Conservation (phyloP, 2,113 vertebrate genomes). For the Andinoacara biseriatus region DNA sequence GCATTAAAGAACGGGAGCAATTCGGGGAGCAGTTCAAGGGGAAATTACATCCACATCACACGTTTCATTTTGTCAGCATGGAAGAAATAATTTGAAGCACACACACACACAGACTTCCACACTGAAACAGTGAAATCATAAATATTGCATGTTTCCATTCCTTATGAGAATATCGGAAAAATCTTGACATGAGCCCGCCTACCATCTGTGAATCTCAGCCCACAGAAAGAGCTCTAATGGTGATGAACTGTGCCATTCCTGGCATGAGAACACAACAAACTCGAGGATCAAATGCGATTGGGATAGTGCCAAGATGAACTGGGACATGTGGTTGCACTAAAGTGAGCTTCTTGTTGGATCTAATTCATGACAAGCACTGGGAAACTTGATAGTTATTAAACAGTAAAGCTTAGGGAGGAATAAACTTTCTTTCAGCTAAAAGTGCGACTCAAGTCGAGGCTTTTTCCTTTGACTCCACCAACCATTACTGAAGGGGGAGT, state of each 20-base stretch:
- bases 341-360: constrained; percentile 14
- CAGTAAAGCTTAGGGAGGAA: neutral
- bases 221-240: constrained; percentile 24
- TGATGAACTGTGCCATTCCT: constrained; percentile 29
- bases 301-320: constrained; percentile 21
- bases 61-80: neutral
- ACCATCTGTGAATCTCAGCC: constrained; percentile 41
- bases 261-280: constrained; percentile 42
- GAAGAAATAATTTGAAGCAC: neutral
- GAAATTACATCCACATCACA: constrained; percentile 26
- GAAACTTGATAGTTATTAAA: constrained; percentile 1
- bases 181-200: constrained; percentile 31
- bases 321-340: constrained; percentile 11
- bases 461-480: neutral
- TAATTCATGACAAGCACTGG: constrained; percentile 2
- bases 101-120: neutral
- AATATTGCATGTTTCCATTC: constrained; percentile 34
- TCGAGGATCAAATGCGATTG: constrained; percentile 47
- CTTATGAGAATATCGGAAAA: constrained; percentile 22
- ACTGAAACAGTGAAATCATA: constrained; percentile 13
- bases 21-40: constrained; percentile 12
- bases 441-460: neutral
- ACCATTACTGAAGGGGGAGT: neutral
- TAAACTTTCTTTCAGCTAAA: neutral
- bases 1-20: neutral